Conservation (phyloP, 2,888 invertebrate genomes). For the Caenorhabditis becei region DNA sequence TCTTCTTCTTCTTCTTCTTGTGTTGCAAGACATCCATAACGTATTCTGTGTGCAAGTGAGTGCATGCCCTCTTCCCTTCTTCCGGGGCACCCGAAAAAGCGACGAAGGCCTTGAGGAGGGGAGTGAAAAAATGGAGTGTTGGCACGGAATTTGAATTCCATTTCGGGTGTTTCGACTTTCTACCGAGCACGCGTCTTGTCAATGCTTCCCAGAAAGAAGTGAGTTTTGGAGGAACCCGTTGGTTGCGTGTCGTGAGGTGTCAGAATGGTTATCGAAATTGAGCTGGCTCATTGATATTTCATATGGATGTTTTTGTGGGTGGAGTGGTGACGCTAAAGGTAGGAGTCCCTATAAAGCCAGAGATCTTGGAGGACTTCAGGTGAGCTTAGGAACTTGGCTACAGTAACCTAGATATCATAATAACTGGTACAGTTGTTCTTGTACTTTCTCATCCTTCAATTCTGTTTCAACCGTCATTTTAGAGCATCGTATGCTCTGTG, state of each 20-base stretch:
- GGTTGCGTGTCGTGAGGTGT: slow-evolving; percentile 6
- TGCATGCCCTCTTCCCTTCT: slow-evolving; percentile 46
- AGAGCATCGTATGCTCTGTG: no score
- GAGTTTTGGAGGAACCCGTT: slow-evolving; percentile 19
- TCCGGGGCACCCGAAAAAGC: slow-evolving; percentile 35
- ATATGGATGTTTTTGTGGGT: background rate
- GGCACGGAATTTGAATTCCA: slow-evolving; percentile 56
- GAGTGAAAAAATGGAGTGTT: slow-evolving; percentile 40
- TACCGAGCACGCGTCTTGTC: slow-evolving; percentile 8
- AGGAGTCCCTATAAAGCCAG: no score
- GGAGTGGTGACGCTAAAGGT: background rate
- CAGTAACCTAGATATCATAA: no score
- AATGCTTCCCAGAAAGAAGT: slow-evolving; percentile 48
- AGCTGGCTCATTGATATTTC: background rate
- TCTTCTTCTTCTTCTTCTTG: slow-evolving; percentile 25
- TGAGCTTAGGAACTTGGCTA: no score
- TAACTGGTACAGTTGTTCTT: no score
- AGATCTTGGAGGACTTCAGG: no score
- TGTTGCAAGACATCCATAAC: slow-evolving; percentile 58
- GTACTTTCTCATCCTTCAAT: no score
- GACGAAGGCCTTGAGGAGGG: slow-evolving; percentile 23
- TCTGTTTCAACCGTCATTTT: no score
- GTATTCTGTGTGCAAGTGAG: slow-evolving; percentile 58
- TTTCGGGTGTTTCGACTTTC: slow-evolving; percentile 43
- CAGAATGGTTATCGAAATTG: background rate